Conservation (phyloP, 1,140 invertebrate species). For the Atopsyche davidsoni region DNA sequence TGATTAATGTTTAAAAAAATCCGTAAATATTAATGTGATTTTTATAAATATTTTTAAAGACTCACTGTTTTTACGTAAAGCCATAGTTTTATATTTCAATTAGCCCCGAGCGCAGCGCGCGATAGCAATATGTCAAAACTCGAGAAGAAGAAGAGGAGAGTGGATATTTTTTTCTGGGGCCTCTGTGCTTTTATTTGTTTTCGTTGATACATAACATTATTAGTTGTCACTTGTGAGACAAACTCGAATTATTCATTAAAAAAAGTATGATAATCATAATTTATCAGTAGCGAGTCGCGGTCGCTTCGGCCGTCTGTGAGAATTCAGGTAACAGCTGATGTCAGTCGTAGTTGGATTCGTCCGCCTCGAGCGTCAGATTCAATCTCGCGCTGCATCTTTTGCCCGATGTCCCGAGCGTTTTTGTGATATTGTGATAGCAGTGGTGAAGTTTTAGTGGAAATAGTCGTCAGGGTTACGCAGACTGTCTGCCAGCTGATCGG, state of each 20-base stretch:
- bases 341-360: slow-evolving; percentile 20
- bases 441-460: not conserved
- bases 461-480: not conserved
- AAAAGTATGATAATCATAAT: slow-evolving; percentile 15
- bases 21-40: too few relatives aligned
- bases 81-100: too few relatives aligned
- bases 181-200: slow-evolving; percentile 18
- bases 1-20: too few relatives aligned
- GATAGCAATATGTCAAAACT: too few relatives aligned
- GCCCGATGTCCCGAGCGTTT: slow-evolving; percentile 3
- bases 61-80: too few relatives aligned
- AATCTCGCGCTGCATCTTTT: slow-evolving; percentile 14
- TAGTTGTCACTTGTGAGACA: slow-evolving; percentile 8
- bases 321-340: slow-evolving; percentile 24
- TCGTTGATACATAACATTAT: slow-evolving; percentile 14
- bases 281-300: slow-evolving; percentile 4
- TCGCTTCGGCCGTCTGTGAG: slow-evolving; percentile 4
- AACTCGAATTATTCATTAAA: slow-evolving; percentile 3
- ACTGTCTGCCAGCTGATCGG: too few relatives aligned
- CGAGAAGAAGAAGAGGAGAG: too few relatives aligned
- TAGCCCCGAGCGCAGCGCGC: too few relatives aligned
- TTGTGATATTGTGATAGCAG: slow-evolving; percentile 1
- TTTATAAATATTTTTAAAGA: too few relatives aligned
- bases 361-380: slow-evolving; percentile 13
- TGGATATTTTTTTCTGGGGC: slow-evolving; percentile 10